Conservation (phyloP, 2,888 invertebrate species). For the Apodemia hepburni region DNA sequence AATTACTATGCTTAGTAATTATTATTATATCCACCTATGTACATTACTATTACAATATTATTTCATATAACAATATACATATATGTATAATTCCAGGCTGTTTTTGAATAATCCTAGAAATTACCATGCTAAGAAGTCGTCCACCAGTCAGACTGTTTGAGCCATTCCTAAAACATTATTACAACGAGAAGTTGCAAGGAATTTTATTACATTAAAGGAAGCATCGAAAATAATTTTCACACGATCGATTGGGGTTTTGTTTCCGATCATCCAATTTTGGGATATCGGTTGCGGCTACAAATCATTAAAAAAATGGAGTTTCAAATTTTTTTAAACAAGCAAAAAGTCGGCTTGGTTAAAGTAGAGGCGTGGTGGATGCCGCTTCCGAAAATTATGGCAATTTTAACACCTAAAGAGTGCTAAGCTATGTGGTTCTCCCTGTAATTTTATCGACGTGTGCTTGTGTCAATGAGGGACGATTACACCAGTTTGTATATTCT, state of each 20-base stretch:
- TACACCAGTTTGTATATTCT: conserved; percentile 42
- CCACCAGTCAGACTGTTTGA: no score
- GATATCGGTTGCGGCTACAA: conserved; percentile 70
- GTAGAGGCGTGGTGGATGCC: conserved; percentile 59
- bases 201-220: conserved; percentile 33
- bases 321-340: conserved; percentile 54
- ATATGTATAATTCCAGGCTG: no score
- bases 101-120: no score
- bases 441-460: conserved; percentile 64
- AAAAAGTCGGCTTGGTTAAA: conserved; percentile 73
- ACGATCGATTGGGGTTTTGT: conserved; percentile 61
- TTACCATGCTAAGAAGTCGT: no score
- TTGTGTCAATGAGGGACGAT: conserved; percentile 42
- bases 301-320: conserved; percentile 73
- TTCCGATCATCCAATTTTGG: conserved; percentile 71
- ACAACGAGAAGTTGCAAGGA: neutral
- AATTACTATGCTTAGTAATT: no score
- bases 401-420: conserved; percentile 78
- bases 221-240: conserved; percentile 62
- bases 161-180: no score
- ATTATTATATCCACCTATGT: no score
- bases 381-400: conserved; percentile 73
- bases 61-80: no score
- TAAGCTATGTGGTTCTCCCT: conserved; percentile 65
- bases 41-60: no score